These are phyloP conservation scores for Chlorops oryzae DNA, from an alignment of 1,140 invertebrate species.

Conservation along the genomic window DNA sequence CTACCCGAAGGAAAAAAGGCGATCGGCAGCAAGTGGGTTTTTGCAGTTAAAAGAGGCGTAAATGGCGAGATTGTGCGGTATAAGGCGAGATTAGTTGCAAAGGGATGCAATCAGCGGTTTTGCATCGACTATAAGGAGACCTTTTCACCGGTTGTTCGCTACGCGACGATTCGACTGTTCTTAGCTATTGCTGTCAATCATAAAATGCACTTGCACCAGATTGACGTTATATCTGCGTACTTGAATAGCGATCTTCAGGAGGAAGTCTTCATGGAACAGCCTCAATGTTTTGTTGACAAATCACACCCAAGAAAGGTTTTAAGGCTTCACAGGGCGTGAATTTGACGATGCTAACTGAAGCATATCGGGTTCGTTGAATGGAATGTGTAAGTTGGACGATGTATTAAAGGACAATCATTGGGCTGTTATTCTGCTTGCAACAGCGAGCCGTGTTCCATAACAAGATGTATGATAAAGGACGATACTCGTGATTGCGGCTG, in stretches of 20 bases:
- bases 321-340: too few species aligned
- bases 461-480: too few species aligned
- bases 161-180: constrained; percentile 28
- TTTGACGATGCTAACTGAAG: too few species aligned
- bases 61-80: constrained; percentile 18
- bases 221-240: constrained; percentile 8
- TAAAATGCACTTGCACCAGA: constrained; percentile 11
- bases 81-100: constrained; percentile 45
- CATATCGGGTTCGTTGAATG: too few species aligned
- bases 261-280: constrained; percentile 14
- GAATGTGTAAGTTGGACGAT: too few species aligned
- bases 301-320: too few species aligned
- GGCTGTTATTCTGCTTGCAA: too few species aligned
- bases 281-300: too few species aligned
- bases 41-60: constrained; percentile 22
- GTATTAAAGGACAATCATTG: too few species aligned
- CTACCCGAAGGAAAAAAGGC: constrained; percentile 10
- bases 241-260: constrained; percentile 12
- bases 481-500: too few species aligned
- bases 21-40: constrained; percentile 18
- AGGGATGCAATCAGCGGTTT: constrained; percentile 28
- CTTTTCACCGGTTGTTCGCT: constrained; percentile 36
- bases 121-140: constrained; percentile 43
- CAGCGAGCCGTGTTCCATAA: too few species aligned
- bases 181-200: constrained; percentile 20